Evolutionary conservation across 2,797 vertebrate species (phyloP).

Genomic region (Xiphophorus birchmanni): DNA sequence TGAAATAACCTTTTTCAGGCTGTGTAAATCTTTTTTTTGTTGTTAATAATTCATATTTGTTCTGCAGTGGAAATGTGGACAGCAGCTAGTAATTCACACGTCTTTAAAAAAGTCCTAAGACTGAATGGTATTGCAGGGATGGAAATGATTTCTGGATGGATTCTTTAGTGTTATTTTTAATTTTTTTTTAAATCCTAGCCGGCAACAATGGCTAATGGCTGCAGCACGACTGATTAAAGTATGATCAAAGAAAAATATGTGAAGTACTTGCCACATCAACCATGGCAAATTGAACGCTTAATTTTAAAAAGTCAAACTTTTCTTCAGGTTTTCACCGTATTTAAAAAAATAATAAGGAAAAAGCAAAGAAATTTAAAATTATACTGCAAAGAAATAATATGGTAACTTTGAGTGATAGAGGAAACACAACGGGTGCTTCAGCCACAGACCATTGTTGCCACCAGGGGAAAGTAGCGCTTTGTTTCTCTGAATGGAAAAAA

Average conservation of each 20-base stretch:
- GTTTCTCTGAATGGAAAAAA: constrained; percentile 47
- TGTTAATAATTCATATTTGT: constrained; percentile 75
- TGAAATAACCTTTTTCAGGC: constrained; percentile 65
- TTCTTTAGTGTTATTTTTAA: constrained; percentile 20
- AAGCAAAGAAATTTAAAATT: background rate
- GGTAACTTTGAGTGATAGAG: background rate
- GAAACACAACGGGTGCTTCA: constrained; percentile 39
- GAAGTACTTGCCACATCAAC: background rate
- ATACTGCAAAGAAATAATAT: background rate
- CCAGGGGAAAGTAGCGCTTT: constrained; percentile 70
- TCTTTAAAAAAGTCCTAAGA: constrained; percentile 42
- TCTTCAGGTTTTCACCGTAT: background rate
- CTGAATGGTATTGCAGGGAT: constrained; percentile 18
- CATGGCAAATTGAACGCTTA: background rate
- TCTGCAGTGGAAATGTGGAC: constrained; percentile 77
- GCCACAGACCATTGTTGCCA: constrained; percentile 70
- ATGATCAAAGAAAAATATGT: background rate
- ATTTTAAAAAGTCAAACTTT: background rate
- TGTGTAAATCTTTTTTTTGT: constrained; percentile 52
- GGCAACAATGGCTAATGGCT: constrained; percentile 63
- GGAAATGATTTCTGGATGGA: constrained; percentile 32
- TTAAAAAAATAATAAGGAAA: background rate
- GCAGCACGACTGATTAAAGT: constrained; percentile 42
- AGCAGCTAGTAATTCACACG: constrained; percentile 62
- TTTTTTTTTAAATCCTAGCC: constrained; percentile 39